These are phyloP conservation scores for Myrmecobius fasciatus DNA, from an alignment of 2,113 vertebrate genomes.

Conservation along the genomic window DNA sequence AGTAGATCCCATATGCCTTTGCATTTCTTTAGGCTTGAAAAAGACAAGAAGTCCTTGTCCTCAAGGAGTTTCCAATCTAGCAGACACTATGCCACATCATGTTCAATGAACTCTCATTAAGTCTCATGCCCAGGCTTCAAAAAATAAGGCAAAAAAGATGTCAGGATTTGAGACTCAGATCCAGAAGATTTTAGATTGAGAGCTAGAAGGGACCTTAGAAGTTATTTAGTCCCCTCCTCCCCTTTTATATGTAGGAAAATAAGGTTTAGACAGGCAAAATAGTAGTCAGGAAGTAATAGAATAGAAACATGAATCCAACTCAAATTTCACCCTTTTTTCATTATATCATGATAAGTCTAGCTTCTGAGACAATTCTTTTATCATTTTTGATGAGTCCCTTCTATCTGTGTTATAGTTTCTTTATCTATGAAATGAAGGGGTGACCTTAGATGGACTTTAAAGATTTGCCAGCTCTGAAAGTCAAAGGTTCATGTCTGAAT, in stretches of 20 bases:
- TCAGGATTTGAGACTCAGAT: neutral
- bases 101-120: neutral
- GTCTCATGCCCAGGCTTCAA: neutral
- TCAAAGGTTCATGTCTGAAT: neutral
- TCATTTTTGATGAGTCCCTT: neutral
- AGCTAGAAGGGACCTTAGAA: neutral
- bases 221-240: neutral
- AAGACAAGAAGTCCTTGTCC: too few species aligned
- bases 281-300: neutral
- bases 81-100: neutral
- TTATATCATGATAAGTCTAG: neutral
- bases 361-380: neutral
- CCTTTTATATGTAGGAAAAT: neutral
- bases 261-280: neutral
- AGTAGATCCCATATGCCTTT: too few species aligned
- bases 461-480: neutral
- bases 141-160: neutral
- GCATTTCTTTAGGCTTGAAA: too few species aligned
- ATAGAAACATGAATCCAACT: neutral
- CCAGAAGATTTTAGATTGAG: neutral
- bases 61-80: too few species aligned
- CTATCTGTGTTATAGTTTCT: neutral
- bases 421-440: neutral
- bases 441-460: neutral
- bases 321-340: neutral